Conservation (phyloP, 2,797 vertebrate genomes). For the Sebastes goodei region DNA sequence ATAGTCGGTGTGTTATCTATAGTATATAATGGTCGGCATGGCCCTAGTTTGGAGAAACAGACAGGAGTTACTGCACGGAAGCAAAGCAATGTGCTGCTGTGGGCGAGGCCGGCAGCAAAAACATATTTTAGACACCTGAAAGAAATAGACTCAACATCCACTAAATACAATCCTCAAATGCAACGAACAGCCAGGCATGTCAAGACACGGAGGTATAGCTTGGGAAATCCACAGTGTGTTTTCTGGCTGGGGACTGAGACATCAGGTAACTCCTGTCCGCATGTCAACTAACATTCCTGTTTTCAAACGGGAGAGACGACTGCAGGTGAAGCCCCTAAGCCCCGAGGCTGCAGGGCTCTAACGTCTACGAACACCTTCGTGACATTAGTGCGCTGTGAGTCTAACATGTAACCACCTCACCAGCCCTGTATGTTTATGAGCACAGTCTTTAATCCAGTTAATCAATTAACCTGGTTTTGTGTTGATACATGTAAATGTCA, state of each 20-base stretch:
- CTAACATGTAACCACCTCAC: background rate
- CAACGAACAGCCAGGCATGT: slow-evolving; percentile 1
- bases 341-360: background rate
- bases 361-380: background rate
- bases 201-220: slow-evolving; percentile 10
- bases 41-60: background rate
- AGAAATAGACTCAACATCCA: background rate
- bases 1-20: accelerated
- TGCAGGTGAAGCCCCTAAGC: background rate
- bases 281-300: background rate
- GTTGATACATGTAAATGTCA: background rate
- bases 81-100: background rate
- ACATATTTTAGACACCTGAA: background rate
- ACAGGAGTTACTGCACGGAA: background rate
- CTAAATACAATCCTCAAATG: background rate
- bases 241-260: background rate
- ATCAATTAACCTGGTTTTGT: background rate
- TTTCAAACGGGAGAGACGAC: background rate
- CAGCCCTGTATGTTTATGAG: background rate
- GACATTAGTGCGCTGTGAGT: background rate
- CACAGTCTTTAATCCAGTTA: no score
- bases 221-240: slow-evolving; percentile 5
- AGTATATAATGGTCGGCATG: background rate
- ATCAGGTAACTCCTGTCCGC: background rate
- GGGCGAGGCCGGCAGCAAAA: background rate